phyloP scores from a whole-genome alignment of 2,888 invertebrate genomes.

The Osmoderma eremita region DNA sequence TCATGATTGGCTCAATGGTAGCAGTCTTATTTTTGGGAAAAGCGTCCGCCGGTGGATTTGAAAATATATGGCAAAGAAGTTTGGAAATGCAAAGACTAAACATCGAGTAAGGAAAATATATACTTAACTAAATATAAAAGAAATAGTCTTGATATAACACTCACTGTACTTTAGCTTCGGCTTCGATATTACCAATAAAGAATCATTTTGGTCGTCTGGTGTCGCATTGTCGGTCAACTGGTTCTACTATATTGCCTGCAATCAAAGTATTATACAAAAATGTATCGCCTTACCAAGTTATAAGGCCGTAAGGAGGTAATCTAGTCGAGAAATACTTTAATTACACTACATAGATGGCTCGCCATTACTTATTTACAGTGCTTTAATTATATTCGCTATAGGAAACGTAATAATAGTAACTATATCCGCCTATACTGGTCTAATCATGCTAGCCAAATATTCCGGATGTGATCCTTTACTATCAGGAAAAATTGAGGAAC shows the following conservation, averaged over 20 bases:
- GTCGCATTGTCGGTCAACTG: too few relatives aligned
- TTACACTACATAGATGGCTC: too few relatives aligned
- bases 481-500: slow-evolving; percentile 67
- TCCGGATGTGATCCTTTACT: slow-evolving; percentile 73
- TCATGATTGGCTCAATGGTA: slow-evolving; percentile 67
- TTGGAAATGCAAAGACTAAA: too few relatives aligned
- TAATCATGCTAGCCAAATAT: slow-evolving; percentile 73
- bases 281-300: slow-evolving; percentile 71
- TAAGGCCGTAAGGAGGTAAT: slow-evolving; percentile 65
- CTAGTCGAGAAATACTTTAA: too few relatives aligned
- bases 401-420: slow-evolving; percentile 70
- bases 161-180: slow-evolving; percentile 65
- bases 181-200: slow-evolving; percentile 69
- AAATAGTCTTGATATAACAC: too few relatives aligned
- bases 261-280: slow-evolving; percentile 71
- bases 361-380: slow-evolving; percentile 16
- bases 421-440: slow-evolving; percentile 69
- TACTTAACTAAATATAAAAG: too few relatives aligned
- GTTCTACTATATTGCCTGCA: slow-evolving; percentile 67
- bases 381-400: slow-evolving; percentile 48
- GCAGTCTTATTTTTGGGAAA: slow-evolving; percentile 70
- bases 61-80: slow-evolving; percentile 69
- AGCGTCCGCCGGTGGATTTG: slow-evolving; percentile 67
- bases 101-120: too few relatives aligned
- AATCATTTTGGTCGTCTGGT: slow-evolving; percentile 73